phyloP scores from a whole-genome alignment of 2,888 invertebrate genomes.

The Alloscopus bannaensis region DNA sequence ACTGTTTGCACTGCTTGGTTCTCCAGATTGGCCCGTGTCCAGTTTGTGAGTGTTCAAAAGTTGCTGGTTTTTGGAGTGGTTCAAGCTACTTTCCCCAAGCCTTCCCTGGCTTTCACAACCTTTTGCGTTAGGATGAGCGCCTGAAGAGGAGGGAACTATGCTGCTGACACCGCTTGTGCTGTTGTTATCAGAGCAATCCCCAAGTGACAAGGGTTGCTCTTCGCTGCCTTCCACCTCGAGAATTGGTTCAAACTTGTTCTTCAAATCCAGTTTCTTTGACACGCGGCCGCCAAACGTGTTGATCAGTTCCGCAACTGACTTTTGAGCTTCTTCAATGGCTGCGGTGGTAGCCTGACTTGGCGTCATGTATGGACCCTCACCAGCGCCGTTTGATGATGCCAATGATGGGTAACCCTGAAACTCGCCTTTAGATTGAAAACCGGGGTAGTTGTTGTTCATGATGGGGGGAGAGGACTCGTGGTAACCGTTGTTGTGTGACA shows the following conservation, averaged over 20 bases:
- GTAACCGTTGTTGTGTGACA: constrained; percentile 54
- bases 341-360: constrained; percentile 32
- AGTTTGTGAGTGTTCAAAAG: constrained; percentile 24
- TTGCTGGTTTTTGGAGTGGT: constrained; percentile 3
- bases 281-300: constrained; percentile 68
- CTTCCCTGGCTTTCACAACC: constrained; percentile 28
- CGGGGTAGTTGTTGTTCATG: constrained; percentile 34
- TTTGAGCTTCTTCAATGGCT: constrained; percentile 61
- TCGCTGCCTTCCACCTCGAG: constrained; percentile 66
- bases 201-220: constrained; percentile 63
- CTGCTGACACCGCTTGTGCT: constrained; percentile 65
- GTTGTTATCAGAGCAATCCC: constrained; percentile 67
- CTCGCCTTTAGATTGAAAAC: constrained; percentile 45
- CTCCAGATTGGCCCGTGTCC: constrained; percentile 43
- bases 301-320: constrained; percentile 68
- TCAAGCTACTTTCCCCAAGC: constrained; percentile 19
- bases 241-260: constrained; percentile 70
- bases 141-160: constrained; percentile 37
- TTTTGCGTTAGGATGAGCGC: constrained; percentile 1
- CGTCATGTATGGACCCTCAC: constrained; percentile 27
- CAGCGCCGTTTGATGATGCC: constrained; percentile 18
- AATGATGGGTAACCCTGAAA: constrained; percentile 51
- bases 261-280: constrained; percentile 67
- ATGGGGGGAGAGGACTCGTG: constrained; percentile 62
- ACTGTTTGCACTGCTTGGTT: constrained; percentile 41